A percentile compares a stretch with the other conserved stretches of the same genome.
These are phyloP conservation scores for Hydroisotoma schaefferi DNA, from an alignment of 2,888 invertebrate species.

Conservation along the genomic window DNA sequence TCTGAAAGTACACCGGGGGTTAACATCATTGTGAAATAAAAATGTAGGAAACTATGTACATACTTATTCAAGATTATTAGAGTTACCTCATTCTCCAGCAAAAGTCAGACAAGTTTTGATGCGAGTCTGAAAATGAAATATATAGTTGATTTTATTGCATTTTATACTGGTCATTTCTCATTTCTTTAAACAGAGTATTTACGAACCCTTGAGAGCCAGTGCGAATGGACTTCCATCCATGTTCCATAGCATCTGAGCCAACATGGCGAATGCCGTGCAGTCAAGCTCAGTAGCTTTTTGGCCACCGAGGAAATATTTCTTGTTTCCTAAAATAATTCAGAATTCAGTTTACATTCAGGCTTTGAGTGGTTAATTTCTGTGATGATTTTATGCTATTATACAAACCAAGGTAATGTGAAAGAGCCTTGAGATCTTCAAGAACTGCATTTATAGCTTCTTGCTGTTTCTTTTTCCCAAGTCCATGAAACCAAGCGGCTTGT, in stretches of 20 bases:
- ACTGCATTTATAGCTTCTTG: slow-evolving; percentile 36
- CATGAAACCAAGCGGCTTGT: slow-evolving; percentile 47
- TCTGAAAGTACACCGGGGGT: neutral
- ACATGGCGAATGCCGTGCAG: slow-evolving; percentile 47
- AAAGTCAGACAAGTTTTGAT: slow-evolving; percentile 36
- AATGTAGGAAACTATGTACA: too few species aligned
- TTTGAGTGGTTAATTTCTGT: too few species aligned
- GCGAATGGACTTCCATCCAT: slow-evolving; percentile 44
- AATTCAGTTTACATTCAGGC: neutral
- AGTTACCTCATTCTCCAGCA: slow-evolving; percentile 41
- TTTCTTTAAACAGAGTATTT: neutral
- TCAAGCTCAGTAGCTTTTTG: slow-evolving; percentile 40
- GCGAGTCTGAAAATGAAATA: neutral
- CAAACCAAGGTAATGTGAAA: slow-evolving; percentile 39
- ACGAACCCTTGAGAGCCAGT: slow-evolving; percentile 32
- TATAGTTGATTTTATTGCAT: neutral
- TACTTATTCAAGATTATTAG: too few species aligned
- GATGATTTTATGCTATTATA: neutral
- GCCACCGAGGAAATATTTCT: slow-evolving; percentile 35
- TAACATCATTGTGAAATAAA: too few species aligned
- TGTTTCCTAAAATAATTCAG: slow-evolving; percentile 20
- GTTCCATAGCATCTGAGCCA: slow-evolving; percentile 45
- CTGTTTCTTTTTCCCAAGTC: slow-evolving; percentile 42
- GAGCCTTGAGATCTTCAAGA: slow-evolving; percentile 27
- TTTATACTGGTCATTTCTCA: neutral